Base-by-base conservation (phyloP, 1,140 invertebrate genomes). In the Apis laboriosa region DNA sequence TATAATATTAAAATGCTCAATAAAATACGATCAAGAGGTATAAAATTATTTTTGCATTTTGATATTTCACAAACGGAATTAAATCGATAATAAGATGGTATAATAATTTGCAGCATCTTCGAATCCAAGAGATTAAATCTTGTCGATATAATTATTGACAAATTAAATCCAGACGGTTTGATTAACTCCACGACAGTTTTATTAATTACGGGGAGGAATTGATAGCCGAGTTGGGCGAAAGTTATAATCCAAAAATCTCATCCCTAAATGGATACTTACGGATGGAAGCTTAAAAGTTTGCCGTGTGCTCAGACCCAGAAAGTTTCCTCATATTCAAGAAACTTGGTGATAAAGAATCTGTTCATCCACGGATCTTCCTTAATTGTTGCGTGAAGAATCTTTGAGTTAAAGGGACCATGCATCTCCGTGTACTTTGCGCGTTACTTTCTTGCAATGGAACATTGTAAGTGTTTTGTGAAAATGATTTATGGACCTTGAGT, bases 281-380 rank as follows among this genome's bases (percentile, higher is more conserved):
- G 28, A 12, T 28, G n/a, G 19, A 19, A 75, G 86, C 77, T 86
- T 84, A 79, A 87, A 84, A 87, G 77, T 84, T 87, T 63, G n/a
- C 34, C 70, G 72, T 28, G 24, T 55, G 70, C 61, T 76, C 53
- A n/a, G 76, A 49, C 63, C 58, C 60, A 13, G 56, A 61, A 87
- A 87, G 77, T 87, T 87, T 87, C 58, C 82, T 87, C 85, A 81
- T 87, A 87, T 87, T 68, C 73, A 68, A 72, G 74, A 34, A 43
- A 21, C n/a, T 43, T 51, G 74, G 17, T 63, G 68, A 76, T 80
- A 80, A 84, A 86, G 81, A 76, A 77, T 66, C 72, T 19, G 12
- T 58, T 71, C 24, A 19, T 43, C 15, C 55, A 34, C 28, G 53
- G 61, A 55, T 34, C 28, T 80, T 85, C 4, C 74, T 63, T 80